Percentiles rank a stretch among this genome's conserved stretches.
phyloP scores from a whole-genome alignment of 2,797 vertebrate species.

The Chelonia mydas region DNA sequence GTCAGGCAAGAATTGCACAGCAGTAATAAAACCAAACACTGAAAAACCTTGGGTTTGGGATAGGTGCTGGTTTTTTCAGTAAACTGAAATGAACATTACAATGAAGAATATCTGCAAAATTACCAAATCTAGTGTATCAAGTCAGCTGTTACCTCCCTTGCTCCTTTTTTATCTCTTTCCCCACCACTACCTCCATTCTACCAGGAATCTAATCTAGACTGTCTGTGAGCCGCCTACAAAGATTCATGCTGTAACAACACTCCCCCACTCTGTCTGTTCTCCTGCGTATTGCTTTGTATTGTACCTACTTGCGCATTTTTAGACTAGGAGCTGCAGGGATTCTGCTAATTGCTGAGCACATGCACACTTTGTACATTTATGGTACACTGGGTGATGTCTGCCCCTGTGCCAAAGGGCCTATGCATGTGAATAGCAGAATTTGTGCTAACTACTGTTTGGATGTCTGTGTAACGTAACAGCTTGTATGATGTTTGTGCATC shows the following conservation, averaged over 20 bases:
- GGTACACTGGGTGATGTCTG: neutral
- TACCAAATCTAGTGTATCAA: neutral
- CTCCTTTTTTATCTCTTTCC: slow-evolving; percentile 60
- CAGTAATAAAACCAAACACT: slow-evolving; percentile 5
- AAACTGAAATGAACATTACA: slow-evolving; percentile 64
- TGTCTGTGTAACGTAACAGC: rapidly evolving
- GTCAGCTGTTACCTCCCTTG: neutral
- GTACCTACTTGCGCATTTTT: slow-evolving; percentile 68
- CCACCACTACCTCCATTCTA: slow-evolving; percentile 52
- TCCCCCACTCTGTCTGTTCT: slow-evolving; percentile 76
- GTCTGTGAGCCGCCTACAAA: slow-evolving; percentile 75
- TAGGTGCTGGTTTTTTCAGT: slow-evolving; percentile 18
- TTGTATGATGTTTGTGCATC: neutral
- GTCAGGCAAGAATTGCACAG: neutral
- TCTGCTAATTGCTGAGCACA: slow-evolving; percentile 39
- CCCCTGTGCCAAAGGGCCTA: neutral
- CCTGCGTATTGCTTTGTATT: slow-evolving; percentile 73
- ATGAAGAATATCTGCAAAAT: slow-evolving; percentile 58
- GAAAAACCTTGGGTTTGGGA: slow-evolving; percentile 12
- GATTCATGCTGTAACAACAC: slow-evolving; percentile 71
- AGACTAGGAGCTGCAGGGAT: slow-evolving; percentile 64
- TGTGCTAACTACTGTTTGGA: neutral
- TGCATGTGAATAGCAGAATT: neutral
- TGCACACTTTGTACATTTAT: slow-evolving; percentile 2
- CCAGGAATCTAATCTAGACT: slow-evolving; percentile 76